phyloP scores from a whole-genome alignment of 2,888 invertebrate genomes.

The Drosophila bunnanda region DNA sequence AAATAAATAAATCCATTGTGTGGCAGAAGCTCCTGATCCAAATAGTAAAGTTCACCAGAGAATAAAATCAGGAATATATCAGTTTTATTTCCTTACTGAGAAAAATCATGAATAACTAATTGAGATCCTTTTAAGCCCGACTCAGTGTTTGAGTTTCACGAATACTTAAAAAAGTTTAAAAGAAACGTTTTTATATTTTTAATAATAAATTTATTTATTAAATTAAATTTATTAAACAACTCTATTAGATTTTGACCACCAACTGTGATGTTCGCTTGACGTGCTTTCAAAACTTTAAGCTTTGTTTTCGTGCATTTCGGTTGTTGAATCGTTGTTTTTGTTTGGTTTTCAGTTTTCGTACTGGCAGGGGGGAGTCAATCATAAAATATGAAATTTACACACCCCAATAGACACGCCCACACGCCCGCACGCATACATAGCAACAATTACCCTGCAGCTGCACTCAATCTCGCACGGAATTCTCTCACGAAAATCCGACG shows the following conservation, averaged over 20 bases:
- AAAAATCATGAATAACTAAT: no score
- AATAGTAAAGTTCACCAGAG: background rate
- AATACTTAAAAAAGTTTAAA: background rate
- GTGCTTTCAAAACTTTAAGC: constrained; percentile 21
- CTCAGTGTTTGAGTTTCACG: background rate
- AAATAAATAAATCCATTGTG: background rate
- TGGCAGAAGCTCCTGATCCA: no score
- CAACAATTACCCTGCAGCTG: constrained; percentile 57
- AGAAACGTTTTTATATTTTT: background rate
- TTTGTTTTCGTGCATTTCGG: constrained; percentile 12
- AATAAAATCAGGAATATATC: background rate
- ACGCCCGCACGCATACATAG: constrained; percentile 36
- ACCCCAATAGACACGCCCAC: constrained; percentile 50
- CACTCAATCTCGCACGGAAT: constrained; percentile 68
- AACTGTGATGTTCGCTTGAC: background rate
- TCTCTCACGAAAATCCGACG: constrained; percentile 63
- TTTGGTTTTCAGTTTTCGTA: constrained; percentile 13
- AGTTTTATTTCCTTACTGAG: background rate
- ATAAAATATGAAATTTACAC: constrained; percentile 71
- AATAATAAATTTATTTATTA: background rate
- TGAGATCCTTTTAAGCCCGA: background rate
- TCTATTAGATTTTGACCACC: background rate
- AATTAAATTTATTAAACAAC: background rate
- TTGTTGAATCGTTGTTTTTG: constrained; percentile 11
- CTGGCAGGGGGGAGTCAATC: constrained; percentile 61